phyloP scores from a whole-genome alignment of 2,888 invertebrate species.

The Drosophila borborema region DNA sequence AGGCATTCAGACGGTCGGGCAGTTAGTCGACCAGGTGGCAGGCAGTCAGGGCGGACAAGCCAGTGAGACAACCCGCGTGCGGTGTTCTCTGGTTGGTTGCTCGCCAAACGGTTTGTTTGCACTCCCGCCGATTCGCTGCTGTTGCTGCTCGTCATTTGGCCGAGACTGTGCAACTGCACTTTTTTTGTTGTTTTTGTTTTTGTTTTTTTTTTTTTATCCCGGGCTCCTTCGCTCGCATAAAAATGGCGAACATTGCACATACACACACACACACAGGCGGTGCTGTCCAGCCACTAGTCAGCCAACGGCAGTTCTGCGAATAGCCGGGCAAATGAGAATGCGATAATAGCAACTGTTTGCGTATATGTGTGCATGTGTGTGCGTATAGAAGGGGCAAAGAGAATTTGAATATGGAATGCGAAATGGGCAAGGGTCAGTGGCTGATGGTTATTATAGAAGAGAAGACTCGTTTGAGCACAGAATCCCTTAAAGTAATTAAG shows the following conservation, averaged over 20 bases:
- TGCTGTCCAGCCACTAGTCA: constrained; percentile 38
- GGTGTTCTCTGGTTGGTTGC: constrained; percentile 66
- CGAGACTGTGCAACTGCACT: constrained; percentile 55
- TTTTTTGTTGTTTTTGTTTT: constrained; percentile 46
- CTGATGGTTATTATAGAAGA: constrained; percentile 23
- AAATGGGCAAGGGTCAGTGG: constrained; percentile 44
- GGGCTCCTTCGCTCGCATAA: constrained; percentile 37
- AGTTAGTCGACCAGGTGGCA: not conserved
- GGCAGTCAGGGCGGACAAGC: constrained; percentile 8
- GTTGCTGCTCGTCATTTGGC: constrained; percentile 49
- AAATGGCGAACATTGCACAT: constrained; percentile 39
- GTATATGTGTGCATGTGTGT: constrained; percentile 15
- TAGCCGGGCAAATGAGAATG: constrained; percentile 61
- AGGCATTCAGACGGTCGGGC: not conserved
- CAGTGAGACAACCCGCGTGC: constrained; percentile 34
- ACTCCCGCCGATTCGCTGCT: constrained; percentile 51
- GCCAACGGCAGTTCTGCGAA: constrained; percentile 65
- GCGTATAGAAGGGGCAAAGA: constrained; percentile 21
- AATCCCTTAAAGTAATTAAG: constrained; percentile 11
- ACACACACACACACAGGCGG: constrained; percentile 14
- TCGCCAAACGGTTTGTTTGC: constrained; percentile 57
- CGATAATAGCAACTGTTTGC: constrained; percentile 46
- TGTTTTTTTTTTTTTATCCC: constrained; percentile 13
- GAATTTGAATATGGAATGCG: constrained; percentile 17
- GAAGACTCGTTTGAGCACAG: constrained; percentile 9